phyloP scores from a whole-genome alignment of 1,140 invertebrate species.

The Drosophila sp. region DNA sequence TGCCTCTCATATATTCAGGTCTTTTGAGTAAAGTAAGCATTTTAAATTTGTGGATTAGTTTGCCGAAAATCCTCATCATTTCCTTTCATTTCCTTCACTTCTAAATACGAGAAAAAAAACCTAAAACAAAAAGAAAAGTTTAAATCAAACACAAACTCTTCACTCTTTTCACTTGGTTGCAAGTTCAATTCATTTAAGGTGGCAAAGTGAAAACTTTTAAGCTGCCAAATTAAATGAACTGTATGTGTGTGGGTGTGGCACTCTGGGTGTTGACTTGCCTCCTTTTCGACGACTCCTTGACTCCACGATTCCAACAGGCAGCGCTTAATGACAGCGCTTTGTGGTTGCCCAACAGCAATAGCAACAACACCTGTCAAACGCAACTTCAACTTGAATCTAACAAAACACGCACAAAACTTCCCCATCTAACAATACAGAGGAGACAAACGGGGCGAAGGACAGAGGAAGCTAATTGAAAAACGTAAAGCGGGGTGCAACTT shows the following conservation, averaged over 20 bases:
- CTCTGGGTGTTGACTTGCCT: conserved; percentile 11
- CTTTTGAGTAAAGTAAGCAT: background rate
- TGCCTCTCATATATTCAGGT: background rate
- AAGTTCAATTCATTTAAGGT: conserved; percentile 54
- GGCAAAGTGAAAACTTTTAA: conserved; percentile 58
- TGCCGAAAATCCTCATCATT: conserved; percentile 13
- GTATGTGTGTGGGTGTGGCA: conserved; percentile 14
- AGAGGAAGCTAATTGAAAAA: conserved; percentile 63
- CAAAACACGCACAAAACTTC: conserved; percentile 23
- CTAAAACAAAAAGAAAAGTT: conserved; percentile 6
- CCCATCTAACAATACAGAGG: background rate
- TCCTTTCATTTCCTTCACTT: conserved; percentile 38
- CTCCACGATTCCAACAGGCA: conserved; percentile 1
- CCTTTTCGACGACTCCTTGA: background rate
- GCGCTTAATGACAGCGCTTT: conserved; percentile 24
- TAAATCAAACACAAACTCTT: conserved; percentile 13
- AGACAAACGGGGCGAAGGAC: background rate
- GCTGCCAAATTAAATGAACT: conserved; percentile 60
- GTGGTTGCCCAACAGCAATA: conserved; percentile 9
- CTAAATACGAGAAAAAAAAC: conserved; percentile 16
- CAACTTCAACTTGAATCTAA: conserved; percentile 45
- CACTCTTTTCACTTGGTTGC: conserved; percentile 7
- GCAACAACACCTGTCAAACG: conserved; percentile 43
- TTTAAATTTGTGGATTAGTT: conserved; percentile 14
- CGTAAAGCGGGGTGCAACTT: conserved; percentile 58